Conservation (phyloP, 2,113 vertebrate genomes). For the Calidris pygmaea region DNA sequence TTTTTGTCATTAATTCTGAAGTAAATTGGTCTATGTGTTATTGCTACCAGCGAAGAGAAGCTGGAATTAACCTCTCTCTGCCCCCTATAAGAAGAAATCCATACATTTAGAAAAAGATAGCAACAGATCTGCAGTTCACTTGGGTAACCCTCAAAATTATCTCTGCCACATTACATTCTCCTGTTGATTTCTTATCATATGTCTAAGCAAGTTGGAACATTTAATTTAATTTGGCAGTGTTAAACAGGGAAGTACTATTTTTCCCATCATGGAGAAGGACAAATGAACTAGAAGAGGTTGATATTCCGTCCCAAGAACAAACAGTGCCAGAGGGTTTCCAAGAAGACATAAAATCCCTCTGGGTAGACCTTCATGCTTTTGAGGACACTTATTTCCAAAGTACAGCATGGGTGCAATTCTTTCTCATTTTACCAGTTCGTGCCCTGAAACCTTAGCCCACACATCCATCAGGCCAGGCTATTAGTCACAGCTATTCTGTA, state of each 20-base stretch:
- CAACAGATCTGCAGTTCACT: not conserved
- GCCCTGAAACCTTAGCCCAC: not conserved
- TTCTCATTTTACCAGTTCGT: not conserved
- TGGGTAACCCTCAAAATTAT: not conserved
- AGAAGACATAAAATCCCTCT: not conserved
- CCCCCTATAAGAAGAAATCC: not conserved
- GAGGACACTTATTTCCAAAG: not conserved
- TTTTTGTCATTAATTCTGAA: not conserved
- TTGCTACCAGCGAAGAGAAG: not conserved
- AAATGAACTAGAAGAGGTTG: not conserved
- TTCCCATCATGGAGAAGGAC: not conserved
- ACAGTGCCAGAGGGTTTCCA: not conserved
- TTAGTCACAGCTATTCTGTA: not conserved
- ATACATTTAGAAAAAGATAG: not conserved
- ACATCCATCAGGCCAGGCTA: not conserved
- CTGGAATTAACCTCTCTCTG: not conserved
- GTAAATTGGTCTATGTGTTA: not conserved
- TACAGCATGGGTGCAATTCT: not conserved
- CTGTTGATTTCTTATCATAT: not conserved
- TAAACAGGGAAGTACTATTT: not conserved
- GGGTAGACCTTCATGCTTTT: not conserved
- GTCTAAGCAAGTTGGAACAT: not conserved
- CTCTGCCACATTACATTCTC: not conserved
- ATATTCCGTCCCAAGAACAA: not conserved
- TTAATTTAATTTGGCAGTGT: not conserved